phyloP scores from a whole-genome alignment of 2,113 vertebrate species.

The Saimiri boliviensis region DNA sequence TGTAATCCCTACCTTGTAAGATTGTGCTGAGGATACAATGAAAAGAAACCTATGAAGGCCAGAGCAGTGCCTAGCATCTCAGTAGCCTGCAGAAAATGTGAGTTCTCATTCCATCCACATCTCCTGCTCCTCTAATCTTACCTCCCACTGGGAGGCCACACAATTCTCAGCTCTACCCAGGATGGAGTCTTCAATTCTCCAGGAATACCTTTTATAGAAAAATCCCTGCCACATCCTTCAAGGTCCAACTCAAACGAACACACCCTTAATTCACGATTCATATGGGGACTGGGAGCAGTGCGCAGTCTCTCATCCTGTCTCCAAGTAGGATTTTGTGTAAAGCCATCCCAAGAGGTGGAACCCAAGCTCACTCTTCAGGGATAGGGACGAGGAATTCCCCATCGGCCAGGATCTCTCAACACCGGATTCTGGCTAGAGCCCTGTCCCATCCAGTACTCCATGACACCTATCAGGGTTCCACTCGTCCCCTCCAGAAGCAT shows the following conservation, averaged over 20 bases:
- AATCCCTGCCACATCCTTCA: background rate
- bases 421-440: background rate
- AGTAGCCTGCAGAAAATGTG: background rate
- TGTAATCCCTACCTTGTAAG: background rate
- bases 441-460: too few species aligned
- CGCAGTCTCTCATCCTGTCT: background rate
- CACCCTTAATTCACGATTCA: background rate
- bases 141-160: background rate
- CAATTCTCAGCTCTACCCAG: too few species aligned
- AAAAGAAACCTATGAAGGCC: background rate
- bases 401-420: background rate
- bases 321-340: background rate
- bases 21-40: background rate
- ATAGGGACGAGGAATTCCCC: background rate
- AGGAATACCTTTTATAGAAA: background rate
- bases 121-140: background rate
- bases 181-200: background rate
- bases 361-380: background rate
- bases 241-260: background rate
- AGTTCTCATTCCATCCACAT: fast-evolving
- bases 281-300: too few species aligned
- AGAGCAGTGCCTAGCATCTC: background rate
- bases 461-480: background rate
- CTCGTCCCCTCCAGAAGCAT: background rate
- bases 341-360: background rate